Percentiles rank a stretch among this genome's conserved stretches.
Conservation (phyloP, 2,113 vertebrate genomes). For the Erythrolamprus reginae region DNA sequence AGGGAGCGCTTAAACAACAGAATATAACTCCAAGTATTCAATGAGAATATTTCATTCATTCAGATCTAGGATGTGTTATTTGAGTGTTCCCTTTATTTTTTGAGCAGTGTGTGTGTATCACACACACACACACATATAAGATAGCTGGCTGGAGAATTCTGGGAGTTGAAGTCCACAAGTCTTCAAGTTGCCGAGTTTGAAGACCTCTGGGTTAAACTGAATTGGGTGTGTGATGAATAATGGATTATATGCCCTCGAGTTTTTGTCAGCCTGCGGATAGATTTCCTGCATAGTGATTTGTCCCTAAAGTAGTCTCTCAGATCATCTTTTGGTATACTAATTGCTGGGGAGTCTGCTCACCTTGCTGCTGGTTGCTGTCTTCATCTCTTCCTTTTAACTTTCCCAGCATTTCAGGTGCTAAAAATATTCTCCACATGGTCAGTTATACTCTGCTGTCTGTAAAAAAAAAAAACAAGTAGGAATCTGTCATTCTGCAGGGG, state of each 20-base stretch:
- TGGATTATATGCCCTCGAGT: neutral
- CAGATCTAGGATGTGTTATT: no score
- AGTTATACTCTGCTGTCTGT: neutral
- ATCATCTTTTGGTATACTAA: neutral
- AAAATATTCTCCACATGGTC: neutral
- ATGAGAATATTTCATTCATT: no score
- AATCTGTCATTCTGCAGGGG: neutral
- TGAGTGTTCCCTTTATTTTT: no score
- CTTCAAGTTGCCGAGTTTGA: no score
- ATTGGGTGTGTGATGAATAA: neutral
- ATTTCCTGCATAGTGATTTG: neutral
- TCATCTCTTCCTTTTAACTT: neutral
- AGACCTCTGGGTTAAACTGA: no score
- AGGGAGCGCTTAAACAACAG: no score
- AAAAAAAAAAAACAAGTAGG: no score
- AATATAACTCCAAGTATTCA: no score
- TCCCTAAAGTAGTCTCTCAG: neutral
- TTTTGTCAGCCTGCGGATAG: neutral
- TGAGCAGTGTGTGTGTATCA: no score
- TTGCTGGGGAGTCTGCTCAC: neutral
- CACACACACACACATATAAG: no score
- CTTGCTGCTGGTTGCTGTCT: neutral
- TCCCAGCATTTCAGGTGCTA: neutral
- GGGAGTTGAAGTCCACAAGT: no score
- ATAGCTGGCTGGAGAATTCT: no score